These are phyloP conservation scores for Galerucella calmariensis DNA, from an alignment of 2,888 invertebrate genomes.

Conservation along the genomic window DNA sequence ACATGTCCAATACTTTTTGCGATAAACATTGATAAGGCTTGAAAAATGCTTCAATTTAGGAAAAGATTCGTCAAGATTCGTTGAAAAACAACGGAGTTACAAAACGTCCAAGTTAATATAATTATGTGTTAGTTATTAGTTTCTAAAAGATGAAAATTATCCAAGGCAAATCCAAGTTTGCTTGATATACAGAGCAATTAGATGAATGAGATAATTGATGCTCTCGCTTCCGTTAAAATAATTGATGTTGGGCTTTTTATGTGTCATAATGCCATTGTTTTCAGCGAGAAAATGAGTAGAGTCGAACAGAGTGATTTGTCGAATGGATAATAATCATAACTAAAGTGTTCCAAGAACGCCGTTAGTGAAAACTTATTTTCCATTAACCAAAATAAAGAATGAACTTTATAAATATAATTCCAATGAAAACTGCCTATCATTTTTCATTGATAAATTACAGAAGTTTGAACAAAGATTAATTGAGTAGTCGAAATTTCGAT, in stretches of 20 bases:
- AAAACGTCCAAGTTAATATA: background rate
- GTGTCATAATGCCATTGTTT: constrained; percentile 4
- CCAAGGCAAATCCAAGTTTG: background rate
- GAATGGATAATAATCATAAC: background rate
- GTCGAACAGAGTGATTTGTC: background rate
- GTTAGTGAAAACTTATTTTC: background rate
- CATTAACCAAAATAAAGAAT: too few species aligned
- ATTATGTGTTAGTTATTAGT: background rate
- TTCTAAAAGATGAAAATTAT: background rate
- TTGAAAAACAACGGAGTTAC: too few species aligned
- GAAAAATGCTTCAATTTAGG: too few species aligned
- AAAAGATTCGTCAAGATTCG: too few species aligned
- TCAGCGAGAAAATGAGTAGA: background rate
- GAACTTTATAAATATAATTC: too few species aligned
- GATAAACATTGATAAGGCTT: too few species aligned
- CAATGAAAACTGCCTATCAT: too few species aligned
- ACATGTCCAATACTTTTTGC: too few species aligned
- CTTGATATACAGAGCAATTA: background rate
- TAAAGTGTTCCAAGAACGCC: background rate
- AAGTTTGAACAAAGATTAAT: too few species aligned
- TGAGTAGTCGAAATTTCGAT: too few species aligned
- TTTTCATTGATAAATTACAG: too few species aligned
- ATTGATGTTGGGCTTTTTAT: background rate
- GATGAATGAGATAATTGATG: background rate
- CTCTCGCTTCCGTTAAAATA: background rate